These are phyloP conservation scores for Trissoscelio sp. DNA, from an alignment of 2,888 invertebrate genomes.

Conservation along the genomic window DNA sequence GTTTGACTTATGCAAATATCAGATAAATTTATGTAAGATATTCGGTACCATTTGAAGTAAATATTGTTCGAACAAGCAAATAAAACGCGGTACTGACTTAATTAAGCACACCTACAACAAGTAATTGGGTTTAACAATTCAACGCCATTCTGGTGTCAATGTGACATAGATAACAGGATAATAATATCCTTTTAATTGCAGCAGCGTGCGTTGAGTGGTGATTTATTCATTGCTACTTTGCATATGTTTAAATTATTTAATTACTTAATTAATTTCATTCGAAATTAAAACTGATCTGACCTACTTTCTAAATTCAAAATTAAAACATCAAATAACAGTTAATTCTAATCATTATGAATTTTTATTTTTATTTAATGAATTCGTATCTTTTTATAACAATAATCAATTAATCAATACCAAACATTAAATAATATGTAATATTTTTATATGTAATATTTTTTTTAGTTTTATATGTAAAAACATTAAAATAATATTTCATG, in stretches of 20 bases:
- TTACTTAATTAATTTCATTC: too few species aligned
- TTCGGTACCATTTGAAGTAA: slow-evolving; percentile 37
- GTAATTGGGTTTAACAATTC: slow-evolving; percentile 56
- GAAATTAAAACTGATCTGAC: too few species aligned
- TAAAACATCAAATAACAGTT: too few species aligned
- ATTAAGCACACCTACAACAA: slow-evolving; percentile 44
- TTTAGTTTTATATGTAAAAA: too few species aligned
- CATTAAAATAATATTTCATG: too few species aligned
- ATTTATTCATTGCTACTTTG: neutral
- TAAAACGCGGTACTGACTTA: slow-evolving; percentile 47
- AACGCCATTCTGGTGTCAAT: slow-evolving; percentile 15
- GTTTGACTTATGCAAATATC: slow-evolving; percentile 48
- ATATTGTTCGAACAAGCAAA: slow-evolving; percentile 50
- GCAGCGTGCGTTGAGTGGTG: neutral
- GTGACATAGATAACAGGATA: slow-evolving; percentile 6
- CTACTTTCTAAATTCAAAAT: too few species aligned
- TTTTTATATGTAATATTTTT: too few species aligned
- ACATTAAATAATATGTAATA: too few species aligned
- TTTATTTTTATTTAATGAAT: too few species aligned
- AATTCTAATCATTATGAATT: too few species aligned
- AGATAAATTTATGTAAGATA: slow-evolving; percentile 44
- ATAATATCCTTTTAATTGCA: slow-evolving; percentile 14
- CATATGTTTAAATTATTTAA: neutral
- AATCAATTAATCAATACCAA: too few species aligned
- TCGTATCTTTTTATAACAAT: too few species aligned